These are phyloP conservation scores for Dicrurus megarhynchus DNA, from an alignment of 2,113 vertebrate genomes.

Conservation along the genomic window DNA sequence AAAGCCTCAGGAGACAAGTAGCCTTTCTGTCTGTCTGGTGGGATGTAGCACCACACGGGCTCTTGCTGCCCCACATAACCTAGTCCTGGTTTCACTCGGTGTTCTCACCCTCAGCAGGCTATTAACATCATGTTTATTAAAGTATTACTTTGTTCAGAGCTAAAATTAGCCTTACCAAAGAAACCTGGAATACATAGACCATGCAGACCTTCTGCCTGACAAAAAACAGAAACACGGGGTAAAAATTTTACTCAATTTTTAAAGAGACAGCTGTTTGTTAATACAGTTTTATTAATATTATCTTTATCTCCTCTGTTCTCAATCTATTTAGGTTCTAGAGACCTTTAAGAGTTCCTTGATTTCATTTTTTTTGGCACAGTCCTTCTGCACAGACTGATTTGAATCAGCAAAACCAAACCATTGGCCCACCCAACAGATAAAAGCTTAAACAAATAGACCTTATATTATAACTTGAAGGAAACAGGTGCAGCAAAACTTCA, in stretches of 20 bases:
- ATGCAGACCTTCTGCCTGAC: not conserved
- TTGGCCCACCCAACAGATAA: not conserved
- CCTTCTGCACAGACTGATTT: not conserved
- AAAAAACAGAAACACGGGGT: not conserved
- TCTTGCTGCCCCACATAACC: not conserved
- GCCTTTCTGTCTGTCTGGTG: not conserved
- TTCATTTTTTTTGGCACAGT: not conserved
- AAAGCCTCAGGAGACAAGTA: not conserved
- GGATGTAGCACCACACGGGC: fast-evolving
- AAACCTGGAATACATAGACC: not conserved
- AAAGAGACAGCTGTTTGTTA: not conserved
- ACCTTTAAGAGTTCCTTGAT: not conserved
- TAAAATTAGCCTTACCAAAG: not conserved
- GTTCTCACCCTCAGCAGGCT: not conserved
- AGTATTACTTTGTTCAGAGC: not conserved
- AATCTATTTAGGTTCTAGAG: not conserved
- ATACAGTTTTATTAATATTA: not conserved
- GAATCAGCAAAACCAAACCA: not conserved
- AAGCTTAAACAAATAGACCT: not conserved
- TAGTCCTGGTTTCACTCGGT: fast-evolving
- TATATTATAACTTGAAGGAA: not conserved
- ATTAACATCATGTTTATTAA: not conserved
- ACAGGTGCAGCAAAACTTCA: not conserved
- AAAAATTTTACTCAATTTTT: not conserved
- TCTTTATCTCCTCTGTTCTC: not conserved